phyloP scores from a whole-genome alignment of 2,113 vertebrate species.

The Lepus timidus region DNA sequence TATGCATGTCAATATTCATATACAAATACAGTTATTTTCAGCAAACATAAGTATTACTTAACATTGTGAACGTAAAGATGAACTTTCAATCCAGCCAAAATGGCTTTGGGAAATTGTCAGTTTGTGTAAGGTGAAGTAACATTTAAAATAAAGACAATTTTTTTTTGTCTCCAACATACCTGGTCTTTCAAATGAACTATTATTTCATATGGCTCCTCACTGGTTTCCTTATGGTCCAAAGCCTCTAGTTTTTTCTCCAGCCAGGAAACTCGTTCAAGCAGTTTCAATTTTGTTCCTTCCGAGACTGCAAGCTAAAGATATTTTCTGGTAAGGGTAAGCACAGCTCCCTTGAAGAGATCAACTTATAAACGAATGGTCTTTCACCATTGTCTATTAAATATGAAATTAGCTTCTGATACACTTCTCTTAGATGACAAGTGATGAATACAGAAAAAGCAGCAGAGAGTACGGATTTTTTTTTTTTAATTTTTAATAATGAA shows the following conservation, averaged over 20 bases:
- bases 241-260: slow-evolving; percentile 61
- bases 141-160: slow-evolving; percentile 2
- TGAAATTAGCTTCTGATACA: slow-evolving; percentile 23
- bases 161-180: slow-evolving; percentile 55
- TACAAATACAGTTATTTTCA: slow-evolving; percentile 33
- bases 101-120: neutral
- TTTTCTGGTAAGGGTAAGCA: neutral
- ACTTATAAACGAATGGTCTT: neutral
- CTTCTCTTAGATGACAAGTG: slow-evolving; percentile 29
- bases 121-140: neutral
- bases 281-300: slow-evolving; percentile 61
- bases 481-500: slow-evolving; percentile 42
- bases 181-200: slow-evolving; percentile 66
- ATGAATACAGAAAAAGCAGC: neutral
- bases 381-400: neutral
- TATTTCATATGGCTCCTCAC: neutral
- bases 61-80: slow-evolving; percentile 1
- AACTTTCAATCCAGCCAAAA: neutral
- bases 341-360: slow-evolving; percentile 4
- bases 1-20: neutral
- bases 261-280: slow-evolving; percentile 59
- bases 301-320: slow-evolving; percentile 78
- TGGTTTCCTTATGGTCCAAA: neutral
- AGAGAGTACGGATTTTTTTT: slow-evolving; percentile 45
- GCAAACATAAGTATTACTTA: slow-evolving; percentile 48